Evolutionary conservation across 2,888 invertebrate genomes (phyloP), one percentile per base, ranked within the genome.

Genomic region (Tetragonisca angustula): DNA sequence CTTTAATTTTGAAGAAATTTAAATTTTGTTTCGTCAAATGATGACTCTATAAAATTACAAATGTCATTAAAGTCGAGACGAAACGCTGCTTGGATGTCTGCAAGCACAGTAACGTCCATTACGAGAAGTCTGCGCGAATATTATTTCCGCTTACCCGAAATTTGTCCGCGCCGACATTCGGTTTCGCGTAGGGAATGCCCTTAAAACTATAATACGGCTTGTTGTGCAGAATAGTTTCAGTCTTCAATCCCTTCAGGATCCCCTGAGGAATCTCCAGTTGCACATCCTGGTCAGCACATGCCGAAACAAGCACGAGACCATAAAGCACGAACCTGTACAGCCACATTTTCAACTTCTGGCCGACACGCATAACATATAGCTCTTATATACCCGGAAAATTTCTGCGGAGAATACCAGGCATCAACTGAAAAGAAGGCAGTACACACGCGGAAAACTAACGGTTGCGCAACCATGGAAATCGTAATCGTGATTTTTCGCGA

Each of bases 181-280:
- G 91, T 76, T 92, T 92, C 1, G 92, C 92, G 69, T 93, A 94
- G 5, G 94, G 94, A 73, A 94, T 92, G 3, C 94, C 94, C 72
- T 92, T 93, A 68, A 94, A 94, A 78, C 92, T 92, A 64, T 91
- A 94, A 68, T 91, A 91, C 0, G 91, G 85, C 71, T 88, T 91
- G 17, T 88, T 89, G 52, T 90, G 87, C 32, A 81, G 84, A 24
- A 87, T 77, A 3, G 93, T 93, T n/a, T 76, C 88, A 0, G 88
- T 86, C 77, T 92, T 92, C 11, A 91, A 24, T 6, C 94, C 94
- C 64, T 91, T 92, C 11, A 94, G 76, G 9, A 86, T 80, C 0
- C 94, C 94, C 76, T 92, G 92, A 50, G 91, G 85, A 82, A 92
- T 92, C n/a, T 91, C 91, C 19, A 94, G 52, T 56, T 87, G 82